Evolutionary conservation across 2,797 vertebrate species (phyloP).

Genomic region (Mus spretus): DNA sequence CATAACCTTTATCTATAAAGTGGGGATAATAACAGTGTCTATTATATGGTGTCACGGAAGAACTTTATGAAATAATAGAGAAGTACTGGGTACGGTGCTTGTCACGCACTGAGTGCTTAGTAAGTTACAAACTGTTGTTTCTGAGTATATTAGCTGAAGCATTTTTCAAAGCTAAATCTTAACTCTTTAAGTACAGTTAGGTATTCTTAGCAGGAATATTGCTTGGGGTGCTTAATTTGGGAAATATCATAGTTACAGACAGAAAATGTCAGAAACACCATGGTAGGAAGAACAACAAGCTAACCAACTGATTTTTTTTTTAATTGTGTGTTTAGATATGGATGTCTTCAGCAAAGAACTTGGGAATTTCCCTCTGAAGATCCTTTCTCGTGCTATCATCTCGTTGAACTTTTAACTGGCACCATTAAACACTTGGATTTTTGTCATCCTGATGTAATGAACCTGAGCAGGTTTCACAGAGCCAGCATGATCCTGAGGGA

Average conservation of each 20-base stretch:
- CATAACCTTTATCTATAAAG: neutral
- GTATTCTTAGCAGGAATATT: neutral
- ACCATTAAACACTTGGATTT: conserved; percentile 36
- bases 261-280: conserved; percentile 40
- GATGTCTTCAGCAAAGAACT: conserved; percentile 36
- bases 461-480: conserved; percentile 9
- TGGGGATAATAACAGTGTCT: neutral
- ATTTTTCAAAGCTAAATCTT: conserved; percentile 64
- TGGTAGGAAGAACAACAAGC: conserved; percentile 47
- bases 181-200: conserved; percentile 43
- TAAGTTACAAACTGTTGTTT: conserved; percentile 21
- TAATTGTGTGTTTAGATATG: conserved; percentile 62
- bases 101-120: neutral
- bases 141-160: neutral
- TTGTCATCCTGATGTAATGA: conserved; percentile 8
- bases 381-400: neutral
- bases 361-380: conserved; percentile 53
- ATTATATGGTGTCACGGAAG: neutral
- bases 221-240: conserved; percentile 28
- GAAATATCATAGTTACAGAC: neutral
- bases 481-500: conserved; percentile 20
- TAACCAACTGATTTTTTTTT: conserved; percentile 65
- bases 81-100: neutral
- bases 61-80: neutral
- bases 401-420: neutral